Evolutionary conservation across 2,113 vertebrate species (phyloP).

Genomic region (Loxodonta africana): DNA sequence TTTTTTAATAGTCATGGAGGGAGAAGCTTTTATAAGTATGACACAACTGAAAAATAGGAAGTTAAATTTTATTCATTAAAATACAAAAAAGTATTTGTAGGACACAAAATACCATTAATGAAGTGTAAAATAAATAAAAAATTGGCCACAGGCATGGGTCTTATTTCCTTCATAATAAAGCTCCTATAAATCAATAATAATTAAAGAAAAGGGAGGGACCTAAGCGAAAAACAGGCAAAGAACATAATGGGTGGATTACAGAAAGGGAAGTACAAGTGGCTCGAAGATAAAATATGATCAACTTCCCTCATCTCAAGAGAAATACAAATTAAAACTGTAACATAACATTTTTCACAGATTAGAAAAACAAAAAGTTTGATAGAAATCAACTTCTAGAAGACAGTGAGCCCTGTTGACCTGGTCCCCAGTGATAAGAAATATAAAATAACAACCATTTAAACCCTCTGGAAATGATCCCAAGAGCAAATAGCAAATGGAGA

Average conservation of each 20-base stretch:
- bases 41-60: neutral
- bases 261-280: neutral
- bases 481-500: neutral
- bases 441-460: neutral
- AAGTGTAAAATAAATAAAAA: neutral
- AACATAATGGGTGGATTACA: neutral
- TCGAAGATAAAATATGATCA: neutral
- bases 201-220: neutral
- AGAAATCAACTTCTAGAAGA: neutral
- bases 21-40: neutral
- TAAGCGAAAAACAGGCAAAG: neutral
- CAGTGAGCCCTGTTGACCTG: neutral
- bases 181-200: neutral
- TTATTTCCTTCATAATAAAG: neutral
- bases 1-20: neutral
- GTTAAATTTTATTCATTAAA: constrained; percentile 7
- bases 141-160: neutral
- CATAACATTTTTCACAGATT: neutral
- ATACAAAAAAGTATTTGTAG: neutral
- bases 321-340: neutral
- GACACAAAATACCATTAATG: neutral
- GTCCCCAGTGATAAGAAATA: neutral
- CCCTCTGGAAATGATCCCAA: neutral
- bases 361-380: neutral
- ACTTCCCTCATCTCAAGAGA: neutral